phyloP scores from a whole-genome alignment of 1,140 invertebrate species.

The Catajapyx aquilonaris region DNA sequence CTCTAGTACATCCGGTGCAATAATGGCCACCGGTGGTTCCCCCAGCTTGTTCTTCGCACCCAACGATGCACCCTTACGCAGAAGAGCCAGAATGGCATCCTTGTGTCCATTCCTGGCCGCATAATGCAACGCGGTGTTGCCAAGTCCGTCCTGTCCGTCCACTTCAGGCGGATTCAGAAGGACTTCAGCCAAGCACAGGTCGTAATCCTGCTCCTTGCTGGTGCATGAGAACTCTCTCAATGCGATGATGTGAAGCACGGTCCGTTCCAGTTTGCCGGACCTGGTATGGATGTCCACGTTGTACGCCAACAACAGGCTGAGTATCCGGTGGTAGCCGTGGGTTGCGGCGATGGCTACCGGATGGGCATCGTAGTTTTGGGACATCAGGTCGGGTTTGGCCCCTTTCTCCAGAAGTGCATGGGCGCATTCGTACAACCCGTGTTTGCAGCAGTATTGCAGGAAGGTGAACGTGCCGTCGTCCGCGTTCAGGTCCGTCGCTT shows the following conservation, averaged over 20 bases:
- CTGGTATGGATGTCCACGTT: slow-evolving; percentile 23
- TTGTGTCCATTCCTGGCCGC: slow-evolving; percentile 42
- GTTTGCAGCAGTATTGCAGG: slow-evolving; percentile 33
- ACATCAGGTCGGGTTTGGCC: slow-evolving; percentile 23
- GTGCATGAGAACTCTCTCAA: slow-evolving; percentile 21
- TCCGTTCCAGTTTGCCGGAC: slow-evolving; percentile 17
- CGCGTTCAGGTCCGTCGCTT: slow-evolving; percentile 18
- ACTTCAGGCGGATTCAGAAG: slow-evolving; percentile 13
- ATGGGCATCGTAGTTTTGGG: slow-evolving; percentile 12
- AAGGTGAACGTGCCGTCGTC: slow-evolving; percentile 31
- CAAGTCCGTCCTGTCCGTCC: slow-evolving; percentile 38
- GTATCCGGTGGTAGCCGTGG: slow-evolving; percentile 34
- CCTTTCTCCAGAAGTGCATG: slow-evolving; percentile 28
- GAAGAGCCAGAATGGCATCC: slow-evolving; percentile 32
- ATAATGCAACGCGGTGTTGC: slow-evolving; percentile 61
- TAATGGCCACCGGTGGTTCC: slow-evolving; percentile 43
- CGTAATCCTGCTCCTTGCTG: slow-evolving; percentile 14
- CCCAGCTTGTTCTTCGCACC: slow-evolving; percentile 39
- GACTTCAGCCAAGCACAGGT: slow-evolving; percentile 13
- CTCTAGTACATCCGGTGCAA: slow-evolving; percentile 37
- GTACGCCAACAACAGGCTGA: slow-evolving; percentile 31
- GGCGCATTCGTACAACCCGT: slow-evolving; percentile 31
- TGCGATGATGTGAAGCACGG: slow-evolving; percentile 28
- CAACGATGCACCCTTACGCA: slow-evolving; percentile 44
- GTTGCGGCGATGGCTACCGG: slow-evolving; percentile 34